Base-by-base conservation (phyloP, 2,888 invertebrate genomes). In the Acanthosepion pharaonis region DNA sequence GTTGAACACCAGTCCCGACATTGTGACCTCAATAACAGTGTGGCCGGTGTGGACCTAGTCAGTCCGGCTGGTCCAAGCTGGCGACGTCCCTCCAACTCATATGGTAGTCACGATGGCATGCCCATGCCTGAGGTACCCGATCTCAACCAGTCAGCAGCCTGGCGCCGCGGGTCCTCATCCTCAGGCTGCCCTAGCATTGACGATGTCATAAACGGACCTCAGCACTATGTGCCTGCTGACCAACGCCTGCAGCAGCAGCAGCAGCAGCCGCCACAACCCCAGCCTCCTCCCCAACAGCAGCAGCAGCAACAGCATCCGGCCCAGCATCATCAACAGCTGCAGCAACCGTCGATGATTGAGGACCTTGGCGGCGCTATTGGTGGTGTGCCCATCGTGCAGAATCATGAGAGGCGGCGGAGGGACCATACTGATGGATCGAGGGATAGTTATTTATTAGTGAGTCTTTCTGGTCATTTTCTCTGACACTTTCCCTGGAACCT, bases 161-260 rank as follows among this genome's bases (percentile, higher is more conserved):
- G 93, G 93, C 93, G 93, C 48, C 93, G 53, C 53, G 93, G 93
- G 53, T 93, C 93, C n/a, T 49, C 93, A 49, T 93, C 93, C 49
- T 53, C 93, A 53, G 51, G 93, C 51, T 93, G 93, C 53, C 93
- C 93, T n/a, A 93, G 93, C 93, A 53, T 93, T 49, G 93, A 93
- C 53, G 93, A 93, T 49, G 93, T 93, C 49, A 49, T 93, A 18
- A 93, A 93, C 33, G 93, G 93, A 49, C 93, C 93, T 5, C 93
- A 93, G n/a, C 93, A 93, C 49, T 93, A 93, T 93, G 93, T 93
- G n/a, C 93, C 93, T 51, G 78, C 78, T n/a, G 93, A 93, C 93
- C 93, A 93, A 93, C 49, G 93, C n/a, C 49, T 93, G 49, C 93
- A 49, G 93, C 93, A 93, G 53, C 93, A 49, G 49, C 92, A 53